Conservation (phyloP, 1,140 invertebrate species). For the Propsilocerus akamusi region DNA sequence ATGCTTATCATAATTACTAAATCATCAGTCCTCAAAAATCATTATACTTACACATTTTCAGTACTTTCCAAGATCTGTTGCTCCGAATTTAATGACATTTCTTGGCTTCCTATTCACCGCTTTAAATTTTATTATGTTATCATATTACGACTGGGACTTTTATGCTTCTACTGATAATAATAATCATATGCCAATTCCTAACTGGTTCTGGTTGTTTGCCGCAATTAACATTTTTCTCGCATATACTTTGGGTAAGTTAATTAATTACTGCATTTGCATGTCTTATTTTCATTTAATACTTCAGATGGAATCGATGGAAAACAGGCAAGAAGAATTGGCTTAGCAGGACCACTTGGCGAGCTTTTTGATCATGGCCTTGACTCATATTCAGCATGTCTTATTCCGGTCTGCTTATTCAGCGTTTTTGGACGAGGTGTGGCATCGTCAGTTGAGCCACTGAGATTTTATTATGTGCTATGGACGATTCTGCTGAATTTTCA, state of each 20-base stretch:
- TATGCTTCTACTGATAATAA: conserved; percentile 37
- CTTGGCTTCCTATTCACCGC: conserved; percentile 87
- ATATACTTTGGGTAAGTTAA: conserved; percentile 73
- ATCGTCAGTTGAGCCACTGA: conserved; percentile 40
- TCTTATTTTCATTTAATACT: conserved; percentile 17
- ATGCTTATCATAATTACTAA: too few species aligned
- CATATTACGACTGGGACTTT: conserved; percentile 76
- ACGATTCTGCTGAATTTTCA: conserved; percentile 86
- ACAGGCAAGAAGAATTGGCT: conserved; percentile 86
- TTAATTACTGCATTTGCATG: conserved; percentile 5
- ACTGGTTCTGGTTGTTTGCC: conserved; percentile 74
- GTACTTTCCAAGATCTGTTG: conserved; percentile 81
- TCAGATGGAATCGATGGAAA: conserved; percentile 97
- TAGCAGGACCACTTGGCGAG: conserved; percentile 85
- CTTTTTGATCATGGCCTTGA: conserved; percentile 98
- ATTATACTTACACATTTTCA: conserved; percentile 22
- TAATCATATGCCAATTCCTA: conserved; percentile 40
- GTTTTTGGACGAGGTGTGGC: conserved; percentile 67
- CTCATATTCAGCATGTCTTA: conserved; percentile 82
- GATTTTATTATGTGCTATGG: conserved; percentile 73
- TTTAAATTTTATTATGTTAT: conserved; percentile 70
- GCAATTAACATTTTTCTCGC: conserved; percentile 85
- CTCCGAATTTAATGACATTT: conserved; percentile 93
- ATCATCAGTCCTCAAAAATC: too few species aligned
- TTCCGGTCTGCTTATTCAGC: conserved; percentile 81